Conservation (phyloP, 2,888 invertebrate species). For the Petrolisthes cinctipes region DNA sequence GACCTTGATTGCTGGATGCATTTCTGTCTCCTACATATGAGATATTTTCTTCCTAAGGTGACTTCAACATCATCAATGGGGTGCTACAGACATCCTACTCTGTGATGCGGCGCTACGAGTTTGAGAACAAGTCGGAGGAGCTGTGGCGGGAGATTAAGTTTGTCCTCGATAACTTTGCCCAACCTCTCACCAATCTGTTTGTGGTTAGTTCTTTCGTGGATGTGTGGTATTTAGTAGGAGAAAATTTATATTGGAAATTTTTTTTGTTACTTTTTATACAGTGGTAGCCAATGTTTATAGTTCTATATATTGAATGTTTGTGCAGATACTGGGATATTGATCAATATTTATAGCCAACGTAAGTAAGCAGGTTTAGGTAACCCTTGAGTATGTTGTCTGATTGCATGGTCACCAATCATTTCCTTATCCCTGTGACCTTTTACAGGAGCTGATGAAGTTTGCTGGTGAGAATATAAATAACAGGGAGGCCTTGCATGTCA, state of each 20-base stretch:
- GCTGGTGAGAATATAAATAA: conserved; percentile 83
- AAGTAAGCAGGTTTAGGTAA: no score
- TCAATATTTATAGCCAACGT: no score
- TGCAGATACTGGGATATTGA: no score
- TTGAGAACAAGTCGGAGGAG: conserved; percentile 93
- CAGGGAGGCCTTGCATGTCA: conserved; percentile 83
- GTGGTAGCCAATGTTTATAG: neutral
- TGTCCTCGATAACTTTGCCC: conserved; percentile 92
- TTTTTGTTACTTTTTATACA: conserved; percentile 6
- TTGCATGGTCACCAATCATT: no score
- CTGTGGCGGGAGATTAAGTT: conserved; percentile 98
- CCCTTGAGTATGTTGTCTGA: no score
- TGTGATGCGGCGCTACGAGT: conserved; percentile 93
- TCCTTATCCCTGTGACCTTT: neutral
- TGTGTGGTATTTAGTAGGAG: neutral
- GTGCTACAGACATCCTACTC: conserved; percentile 95
- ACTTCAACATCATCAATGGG: conserved; percentile 95
- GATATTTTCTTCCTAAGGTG: conserved; percentile 74
- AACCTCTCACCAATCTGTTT: conserved; percentile 92
- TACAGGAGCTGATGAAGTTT: conserved; percentile 69
- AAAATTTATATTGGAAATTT: neutral
- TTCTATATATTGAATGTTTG: no score
- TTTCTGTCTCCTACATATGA: no score
- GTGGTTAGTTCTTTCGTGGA: conserved; percentile 73
- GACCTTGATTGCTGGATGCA: no score